These are phyloP conservation scores for Acleris holmiana DNA, from an alignment of 2,888 invertebrate species.

Conservation along the genomic window DNA sequence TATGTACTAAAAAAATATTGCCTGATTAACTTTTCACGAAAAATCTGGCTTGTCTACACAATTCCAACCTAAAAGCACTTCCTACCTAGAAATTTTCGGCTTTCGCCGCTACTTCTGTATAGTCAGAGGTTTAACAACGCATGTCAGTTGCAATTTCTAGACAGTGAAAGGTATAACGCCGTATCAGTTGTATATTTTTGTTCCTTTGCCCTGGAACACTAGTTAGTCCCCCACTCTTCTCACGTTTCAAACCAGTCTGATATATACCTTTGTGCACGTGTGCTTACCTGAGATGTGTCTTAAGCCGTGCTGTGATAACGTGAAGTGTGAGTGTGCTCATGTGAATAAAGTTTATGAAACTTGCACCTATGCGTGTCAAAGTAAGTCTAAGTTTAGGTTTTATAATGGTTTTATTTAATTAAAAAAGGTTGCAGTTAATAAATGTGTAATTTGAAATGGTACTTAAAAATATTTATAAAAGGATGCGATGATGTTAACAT, in stretches of 20 bases:
- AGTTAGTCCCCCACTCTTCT: too few relatives aligned
- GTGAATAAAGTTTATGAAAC: conserved; percentile 8
- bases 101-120: conserved; percentile 54
- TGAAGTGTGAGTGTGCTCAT: not conserved
- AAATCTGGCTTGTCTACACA: conserved; percentile 38
- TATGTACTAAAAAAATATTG: too few relatives aligned
- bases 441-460: too few relatives aligned
- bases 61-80: conserved; percentile 48
- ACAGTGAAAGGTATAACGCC: too few relatives aligned
- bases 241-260: not conserved
- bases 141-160: conserved; percentile 31
- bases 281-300: not conserved
- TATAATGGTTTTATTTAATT: too few relatives aligned
- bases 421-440: too few relatives aligned
- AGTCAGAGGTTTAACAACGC: conserved; percentile 69
- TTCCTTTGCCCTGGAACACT: too few relatives aligned
- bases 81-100: conserved; percentile 75
- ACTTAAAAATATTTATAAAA: too few relatives aligned
- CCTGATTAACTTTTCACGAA: not conserved
- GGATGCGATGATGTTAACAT: too few relatives aligned
- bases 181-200: too few relatives aligned
- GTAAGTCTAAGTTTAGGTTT: conserved; percentile 16
- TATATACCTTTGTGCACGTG: conserved; percentile 4
- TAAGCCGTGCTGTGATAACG: not conserved
- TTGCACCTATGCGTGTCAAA: conserved; percentile 17